Percentiles rank a stretch among this genome's conserved stretches.
These are phyloP conservation scores for Pteropus rufus DNA, from an alignment of 2,797 vertebrate species.

Conservation along the genomic window DNA sequence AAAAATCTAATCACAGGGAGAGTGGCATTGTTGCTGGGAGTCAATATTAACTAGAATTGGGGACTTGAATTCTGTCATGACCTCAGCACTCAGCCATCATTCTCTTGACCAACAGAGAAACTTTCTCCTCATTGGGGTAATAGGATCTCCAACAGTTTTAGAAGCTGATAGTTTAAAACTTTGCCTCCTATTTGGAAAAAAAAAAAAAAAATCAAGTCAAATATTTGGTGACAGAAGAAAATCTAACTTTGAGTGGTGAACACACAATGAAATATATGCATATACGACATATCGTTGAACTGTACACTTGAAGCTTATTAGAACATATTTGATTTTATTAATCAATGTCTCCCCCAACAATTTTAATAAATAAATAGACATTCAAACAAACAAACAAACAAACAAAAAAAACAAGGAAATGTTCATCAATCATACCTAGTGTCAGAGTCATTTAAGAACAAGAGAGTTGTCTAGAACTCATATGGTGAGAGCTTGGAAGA, in stretches of 20 bases:
- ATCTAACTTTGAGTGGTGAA: too few species aligned
- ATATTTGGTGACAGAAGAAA: too few species aligned
- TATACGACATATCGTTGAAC: too few species aligned
- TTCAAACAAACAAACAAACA: too few species aligned
- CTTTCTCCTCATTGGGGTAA: background rate
- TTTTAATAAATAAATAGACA: too few species aligned
- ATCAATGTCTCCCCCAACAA: too few species aligned
- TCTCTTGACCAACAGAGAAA: background rate
- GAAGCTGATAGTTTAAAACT: background rate
- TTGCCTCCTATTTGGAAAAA: background rate
- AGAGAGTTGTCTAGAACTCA: background rate
- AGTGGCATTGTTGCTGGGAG: rapidly evolving
- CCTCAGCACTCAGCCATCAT: background rate
- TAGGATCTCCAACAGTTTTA: background rate
- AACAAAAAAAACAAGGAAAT: background rate
- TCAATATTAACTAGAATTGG: background rate
- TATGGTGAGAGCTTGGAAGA: background rate
- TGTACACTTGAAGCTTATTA: too few species aligned
- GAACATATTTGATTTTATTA: too few species aligned
- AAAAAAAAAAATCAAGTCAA: too few species aligned
- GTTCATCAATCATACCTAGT: background rate
- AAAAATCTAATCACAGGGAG: background rate
- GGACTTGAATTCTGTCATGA: background rate
- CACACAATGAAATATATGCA: too few species aligned
- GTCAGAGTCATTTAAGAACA: background rate